Evolutionary conservation across 2,888 invertebrate species (phyloP), one percentile per base, ranked within the genome.

Genomic region (Poecilus cupreus): DNA sequence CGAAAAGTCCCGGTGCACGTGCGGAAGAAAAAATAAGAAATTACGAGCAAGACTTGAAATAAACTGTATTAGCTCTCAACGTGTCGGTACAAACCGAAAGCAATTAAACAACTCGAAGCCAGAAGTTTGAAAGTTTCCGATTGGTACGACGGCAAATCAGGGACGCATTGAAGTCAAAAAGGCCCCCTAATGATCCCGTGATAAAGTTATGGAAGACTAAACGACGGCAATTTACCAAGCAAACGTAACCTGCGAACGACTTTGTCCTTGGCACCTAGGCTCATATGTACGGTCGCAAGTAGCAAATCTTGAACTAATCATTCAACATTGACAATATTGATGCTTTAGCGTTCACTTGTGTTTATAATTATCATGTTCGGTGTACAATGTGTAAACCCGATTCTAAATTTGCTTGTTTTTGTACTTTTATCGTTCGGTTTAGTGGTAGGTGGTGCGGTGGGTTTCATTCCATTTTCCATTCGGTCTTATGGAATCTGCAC

Each of bases 91-190:
- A 80, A 80, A 74, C 60, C 72, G 54, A 80, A 60, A 57, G 74
- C 74, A 80, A 75, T 82, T 82, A 74, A 82, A 82, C 76, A 80
- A 80, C 75, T 82, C 75, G 82, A 74, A 76, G 70, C 76, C 24
- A 77, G 81, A 85, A 85, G 84, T 85, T 85, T 83, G 81, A 84
- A 85, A 85, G 84, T 86, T 85, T 84, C 84, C 85, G 86, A 86
- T 86, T 86, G 86, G 85, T 57, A 84, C 84, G 83, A 84, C 85
- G 84, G 85, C 85, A 86, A 86, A 86, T 86, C 86, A 86, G 83
- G 83, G 83, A 82, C 82, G 85, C 84, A 85, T 85, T 85, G 85
- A 85, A 84, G 85, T 83, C 85, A 85, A 86, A 86, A 85, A 85
- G 85, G 83, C 83, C 84, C 85, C 49, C 79, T 86, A 86, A 85